Evolutionary conservation across 2,797 vertebrate species (phyloP).

Genomic region (Spea hammondii): DNA sequence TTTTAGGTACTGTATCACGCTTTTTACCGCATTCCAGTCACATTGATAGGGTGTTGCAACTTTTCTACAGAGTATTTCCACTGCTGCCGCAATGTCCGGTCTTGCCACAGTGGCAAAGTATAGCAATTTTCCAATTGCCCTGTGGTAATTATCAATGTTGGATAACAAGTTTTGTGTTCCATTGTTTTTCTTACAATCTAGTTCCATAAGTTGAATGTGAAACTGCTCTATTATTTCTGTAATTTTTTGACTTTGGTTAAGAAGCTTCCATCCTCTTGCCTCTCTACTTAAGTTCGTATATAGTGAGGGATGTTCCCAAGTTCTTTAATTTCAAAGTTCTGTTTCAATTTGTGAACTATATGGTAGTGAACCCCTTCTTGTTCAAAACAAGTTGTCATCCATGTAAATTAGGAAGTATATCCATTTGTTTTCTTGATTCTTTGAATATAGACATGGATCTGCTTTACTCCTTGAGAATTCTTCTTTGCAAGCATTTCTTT

Average conservation of each 20-base stretch:
- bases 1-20: too few relatives aligned
- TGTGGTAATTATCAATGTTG: too few relatives aligned
- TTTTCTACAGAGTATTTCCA: neutral
- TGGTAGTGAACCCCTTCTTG: too few relatives aligned
- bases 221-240: neutral
- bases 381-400: too few relatives aligned
- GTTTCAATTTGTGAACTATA: too few relatives aligned
- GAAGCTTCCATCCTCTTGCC: neutral
- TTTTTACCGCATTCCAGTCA: constrained; percentile 16
- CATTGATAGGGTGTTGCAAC: neutral
- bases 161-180: too few relatives aligned
- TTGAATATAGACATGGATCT: too few relatives aligned
- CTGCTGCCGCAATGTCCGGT: neutral
- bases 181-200: neutral
- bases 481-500: too few relatives aligned
- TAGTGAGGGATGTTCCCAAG: neutral
- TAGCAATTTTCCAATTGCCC: neutral
- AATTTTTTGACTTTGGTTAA: neutral
- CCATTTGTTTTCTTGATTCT: too few relatives aligned
- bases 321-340: too few relatives aligned
- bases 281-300: constrained; percentile 7
- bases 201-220: neutral
- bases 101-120: constrained; percentile 7
- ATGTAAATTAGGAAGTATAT: too few relatives aligned
- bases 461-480: too few relatives aligned